Percentiles rank a stretch among this genome's conserved stretches.
These are phyloP conservation scores for Zapornia atra DNA, from an alignment of 2,113 vertebrate genomes.

Conservation along the genomic window DNA sequence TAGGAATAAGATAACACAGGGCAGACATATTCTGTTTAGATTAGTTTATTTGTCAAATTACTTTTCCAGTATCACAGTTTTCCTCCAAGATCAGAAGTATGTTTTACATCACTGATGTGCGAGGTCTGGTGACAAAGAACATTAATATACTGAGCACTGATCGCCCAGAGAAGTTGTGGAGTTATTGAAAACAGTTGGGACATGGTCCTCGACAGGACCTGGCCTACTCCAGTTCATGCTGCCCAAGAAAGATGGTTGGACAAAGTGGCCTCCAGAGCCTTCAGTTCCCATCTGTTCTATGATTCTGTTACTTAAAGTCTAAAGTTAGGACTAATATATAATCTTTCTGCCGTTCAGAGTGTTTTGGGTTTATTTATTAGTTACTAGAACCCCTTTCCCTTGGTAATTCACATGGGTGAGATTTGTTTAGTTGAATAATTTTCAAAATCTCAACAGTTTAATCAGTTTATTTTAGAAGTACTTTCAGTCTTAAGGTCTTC, in stretches of 20 bases:
- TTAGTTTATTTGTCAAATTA: neutral
- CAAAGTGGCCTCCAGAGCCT: neutral
- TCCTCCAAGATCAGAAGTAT: neutral
- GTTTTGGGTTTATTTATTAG: neutral
- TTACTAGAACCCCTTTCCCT: neutral
- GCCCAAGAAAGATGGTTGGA: neutral
- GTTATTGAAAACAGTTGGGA: neutral
- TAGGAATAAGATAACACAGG: neutral
- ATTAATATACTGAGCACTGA: neutral
- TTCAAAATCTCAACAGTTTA: neutral
- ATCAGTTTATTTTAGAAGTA: neutral
- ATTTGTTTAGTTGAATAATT: neutral
- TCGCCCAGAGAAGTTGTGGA: neutral
- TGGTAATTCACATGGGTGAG: neutral
- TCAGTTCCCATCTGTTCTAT: neutral
- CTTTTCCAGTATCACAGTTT: neutral
- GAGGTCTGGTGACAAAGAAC: neutral
- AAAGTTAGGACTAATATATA: neutral
- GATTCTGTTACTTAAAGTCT: neutral
- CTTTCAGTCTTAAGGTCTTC: neutral
- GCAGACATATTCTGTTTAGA: neutral
- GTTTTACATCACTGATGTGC: neutral
- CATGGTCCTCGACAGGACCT: neutral
- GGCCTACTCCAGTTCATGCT: neutral
- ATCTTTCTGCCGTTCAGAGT: neutral